Conservation (phyloP, 2,888 invertebrate species). For the Polyommatus icarus region DNA sequence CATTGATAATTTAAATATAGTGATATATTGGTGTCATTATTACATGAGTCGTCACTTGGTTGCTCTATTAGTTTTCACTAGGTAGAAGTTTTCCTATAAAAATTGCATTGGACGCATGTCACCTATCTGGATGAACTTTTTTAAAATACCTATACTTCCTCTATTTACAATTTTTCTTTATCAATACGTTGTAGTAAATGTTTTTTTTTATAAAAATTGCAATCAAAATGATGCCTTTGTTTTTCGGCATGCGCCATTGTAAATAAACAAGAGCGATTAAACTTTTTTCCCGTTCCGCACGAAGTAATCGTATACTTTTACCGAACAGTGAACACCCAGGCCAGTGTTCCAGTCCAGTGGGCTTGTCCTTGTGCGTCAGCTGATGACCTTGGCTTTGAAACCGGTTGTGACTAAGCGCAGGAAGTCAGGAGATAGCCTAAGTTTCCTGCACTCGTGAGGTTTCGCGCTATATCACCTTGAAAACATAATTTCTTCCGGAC, state of each 20-base stretch:
- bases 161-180: neutral
- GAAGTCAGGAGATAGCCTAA: constrained; percentile 52
- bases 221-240: neutral
- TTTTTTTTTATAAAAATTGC: neutral
- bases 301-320: constrained; percentile 16
- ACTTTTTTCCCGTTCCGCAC: neutral
- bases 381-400: constrained; percentile 46
- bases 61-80: neutral
- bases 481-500: constrained; percentile 28
- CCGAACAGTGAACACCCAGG: constrained; percentile 2
- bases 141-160: neutral
- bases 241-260: neutral
- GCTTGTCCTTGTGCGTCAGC: constrained; percentile 43
- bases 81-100: neutral
- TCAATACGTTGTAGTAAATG: neutral
- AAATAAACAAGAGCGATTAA: neutral
- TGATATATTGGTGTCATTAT: neutral
- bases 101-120: neutral
- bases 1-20: neutral
- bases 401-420: constrained; percentile 50
- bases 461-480: constrained; percentile 51
- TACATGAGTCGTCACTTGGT: neutral
- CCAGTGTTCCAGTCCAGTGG: constrained; percentile 32
- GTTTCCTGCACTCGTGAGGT: constrained; percentile 59
- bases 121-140: neutral